Percentiles rank a stretch among this genome's conserved stretches.
Conservation (phyloP, 2,113 vertebrate genomes). For the Agapornis roseicollis region DNA sequence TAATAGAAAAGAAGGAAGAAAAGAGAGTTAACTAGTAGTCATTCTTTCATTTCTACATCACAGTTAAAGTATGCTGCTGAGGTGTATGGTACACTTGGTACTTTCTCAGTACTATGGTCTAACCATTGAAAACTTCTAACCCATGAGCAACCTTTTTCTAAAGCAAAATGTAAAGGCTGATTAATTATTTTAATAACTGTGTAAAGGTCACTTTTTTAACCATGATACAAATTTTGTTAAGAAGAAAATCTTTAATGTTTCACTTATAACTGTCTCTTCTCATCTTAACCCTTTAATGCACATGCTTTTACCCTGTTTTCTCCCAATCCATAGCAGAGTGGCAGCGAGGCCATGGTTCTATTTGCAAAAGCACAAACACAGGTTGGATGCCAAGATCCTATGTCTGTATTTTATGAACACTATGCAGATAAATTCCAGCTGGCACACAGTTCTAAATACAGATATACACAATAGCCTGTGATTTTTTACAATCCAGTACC, state of each 20-base stretch:
- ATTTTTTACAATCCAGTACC: not conserved
- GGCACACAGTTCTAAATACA: not conserved
- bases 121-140: not conserved
- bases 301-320: not conserved
- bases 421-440: conserved; percentile 2
- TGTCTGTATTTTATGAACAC: not conserved
- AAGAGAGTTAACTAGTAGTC: not conserved
- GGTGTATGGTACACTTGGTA: not conserved
- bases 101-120: not conserved
- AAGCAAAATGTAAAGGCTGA: not conserved
- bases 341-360: not conserved
- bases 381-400: not conserved
- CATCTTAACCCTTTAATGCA: not conserved
- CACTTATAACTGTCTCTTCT: not conserved
- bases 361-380: not conserved
- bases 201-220: not conserved
- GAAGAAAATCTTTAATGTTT: not conserved
- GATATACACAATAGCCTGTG: not conserved
- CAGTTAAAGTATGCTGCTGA: not conserved
- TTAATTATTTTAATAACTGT: not conserved
- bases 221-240: not conserved
- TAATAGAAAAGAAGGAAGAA: not conserved
- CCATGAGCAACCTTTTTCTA: not conserved
- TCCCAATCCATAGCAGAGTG: not conserved
- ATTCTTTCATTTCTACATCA: not conserved